Evolutionary conservation across 2,113 vertebrate species (phyloP), one percentile per base, ranked within the genome.

Genomic region (Ceyx margarethae): DNA sequence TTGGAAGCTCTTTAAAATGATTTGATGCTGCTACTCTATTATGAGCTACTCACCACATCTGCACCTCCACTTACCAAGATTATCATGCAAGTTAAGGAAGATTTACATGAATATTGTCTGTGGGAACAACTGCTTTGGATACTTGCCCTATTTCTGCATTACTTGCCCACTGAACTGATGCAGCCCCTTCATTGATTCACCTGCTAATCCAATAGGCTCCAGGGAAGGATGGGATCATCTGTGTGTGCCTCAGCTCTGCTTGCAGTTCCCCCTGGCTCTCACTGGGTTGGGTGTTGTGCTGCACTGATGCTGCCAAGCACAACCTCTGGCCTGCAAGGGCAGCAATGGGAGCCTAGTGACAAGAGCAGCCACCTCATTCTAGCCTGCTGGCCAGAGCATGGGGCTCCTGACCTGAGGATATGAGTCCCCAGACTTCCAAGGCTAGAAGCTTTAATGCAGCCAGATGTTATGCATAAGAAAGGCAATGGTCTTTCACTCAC

Each of bases 1-100:
- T 87, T 65, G 91, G 69, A 87, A 90, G 62, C 56, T 89, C 62
- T 64, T 94, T 64, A 80, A 93, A 96, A 86, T 26, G 22, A 56
- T 67, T 72, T 91, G 45, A 46, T 62, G 67, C 28, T n/a, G 13
- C 37, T 79, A 56, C 4, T 19, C 17, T 80, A 3, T 62, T 93
- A 80, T 3, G 12, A 92, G 53, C 42, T 85, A 64, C 67, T 64
- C 31, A 90, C 45, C 3, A 0, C 71, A 93, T 75, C 5, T 74
- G 45, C 7, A 8, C 89, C 71, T 20, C 79, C 69, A 93, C 86
- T 96, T 93, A 80, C 53, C 74, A 91, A 69, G 82, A 91, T 91
- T 90, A 92, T 88, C 85, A 56, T 28, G 26, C 2, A 73, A 72
- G 77, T 95, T 42, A 22, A 77, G 82, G 85, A 81, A 86, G 75